Conservation (phyloP, 2,888 invertebrate genomes). For the Alcis repandata region DNA sequence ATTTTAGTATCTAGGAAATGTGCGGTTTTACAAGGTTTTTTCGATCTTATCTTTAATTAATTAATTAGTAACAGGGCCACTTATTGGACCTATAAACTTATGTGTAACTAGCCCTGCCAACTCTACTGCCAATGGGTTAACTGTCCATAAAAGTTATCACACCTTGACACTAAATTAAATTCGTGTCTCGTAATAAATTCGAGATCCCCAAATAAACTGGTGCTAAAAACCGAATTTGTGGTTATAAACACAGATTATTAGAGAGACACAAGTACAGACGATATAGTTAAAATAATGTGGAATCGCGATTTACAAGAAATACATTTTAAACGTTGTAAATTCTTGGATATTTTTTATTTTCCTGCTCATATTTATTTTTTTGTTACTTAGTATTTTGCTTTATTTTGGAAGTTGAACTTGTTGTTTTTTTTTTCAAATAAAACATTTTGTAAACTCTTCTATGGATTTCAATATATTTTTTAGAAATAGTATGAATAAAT, state of each 20-base stretch:
- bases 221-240: conserved; percentile 47
- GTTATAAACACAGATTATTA: conserved; percentile 58
- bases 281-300: not conserved
- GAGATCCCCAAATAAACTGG: conserved; percentile 47
- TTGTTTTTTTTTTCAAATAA: no score
- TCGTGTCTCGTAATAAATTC: conserved; percentile 44
- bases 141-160: conserved; percentile 39
- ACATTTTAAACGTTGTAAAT: no score
- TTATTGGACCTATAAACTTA: conserved; percentile 21
- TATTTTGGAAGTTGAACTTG: no score
- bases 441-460: no score
- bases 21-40: not conserved
- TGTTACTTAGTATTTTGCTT: no score
- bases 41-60: not conserved
- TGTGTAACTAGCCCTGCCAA: conserved; percentile 10
- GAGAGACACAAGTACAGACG: not conserved
- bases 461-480: no score
- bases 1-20: not conserved
- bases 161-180: conserved; percentile 39
- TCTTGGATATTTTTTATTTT: no score
- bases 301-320: no score
- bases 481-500: no score
- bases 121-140: conserved; percentile 35
- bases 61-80: not conserved
- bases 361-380: no score